Evolutionary conservation across 2,888 invertebrate genomes (phyloP).

Genomic region (Meandrusa payeni): DNA sequence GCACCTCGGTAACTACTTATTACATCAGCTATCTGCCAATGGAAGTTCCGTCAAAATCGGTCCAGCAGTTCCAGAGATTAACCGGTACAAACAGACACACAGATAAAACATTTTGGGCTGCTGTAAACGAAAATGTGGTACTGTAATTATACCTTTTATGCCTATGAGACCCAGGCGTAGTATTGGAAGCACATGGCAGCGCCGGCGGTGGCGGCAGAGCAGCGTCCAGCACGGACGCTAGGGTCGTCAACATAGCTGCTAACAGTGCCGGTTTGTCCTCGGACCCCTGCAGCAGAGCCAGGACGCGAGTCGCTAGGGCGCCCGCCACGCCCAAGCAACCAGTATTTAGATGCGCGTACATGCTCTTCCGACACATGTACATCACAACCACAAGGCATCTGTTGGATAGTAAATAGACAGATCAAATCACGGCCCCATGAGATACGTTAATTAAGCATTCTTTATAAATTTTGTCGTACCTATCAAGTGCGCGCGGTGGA

Average conservation of each 20-base stretch:
- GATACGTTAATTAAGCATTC: too few relatives aligned
- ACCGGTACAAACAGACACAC: too few relatives aligned
- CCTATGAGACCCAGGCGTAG: conserved; percentile 40
- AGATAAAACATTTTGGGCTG: too few relatives aligned
- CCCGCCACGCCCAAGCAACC: conserved; percentile 81
- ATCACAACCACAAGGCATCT: conserved; percentile 93
- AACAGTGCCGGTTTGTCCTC: conserved; percentile 58
- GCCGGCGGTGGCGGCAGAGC: conserved; percentile 35
- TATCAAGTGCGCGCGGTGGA: conserved; percentile 91
- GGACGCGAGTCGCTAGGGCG: conserved; percentile 80
- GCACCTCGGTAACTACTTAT: too few relatives aligned
- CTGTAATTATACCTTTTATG: conserved; percentile 7
- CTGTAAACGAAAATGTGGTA: too few relatives aligned
- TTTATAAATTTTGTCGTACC: too few relatives aligned
- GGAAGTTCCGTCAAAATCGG: too few relatives aligned
- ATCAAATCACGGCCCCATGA: too few relatives aligned
- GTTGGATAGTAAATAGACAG: too few relatives aligned
- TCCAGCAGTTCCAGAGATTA: too few relatives aligned
- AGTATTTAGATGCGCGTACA: conserved; percentile 68
- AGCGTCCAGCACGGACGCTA: conserved; percentile 60
- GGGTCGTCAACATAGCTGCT: conserved; percentile 62
- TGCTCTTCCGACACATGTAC: conserved; percentile 91
- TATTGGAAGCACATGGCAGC: conserved; percentile 37
- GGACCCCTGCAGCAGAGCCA: conserved; percentile 45
- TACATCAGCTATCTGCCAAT: too few relatives aligned